phyloP scores from a whole-genome alignment of 2,113 vertebrate species.

The Hydropotes inermis region DNA sequence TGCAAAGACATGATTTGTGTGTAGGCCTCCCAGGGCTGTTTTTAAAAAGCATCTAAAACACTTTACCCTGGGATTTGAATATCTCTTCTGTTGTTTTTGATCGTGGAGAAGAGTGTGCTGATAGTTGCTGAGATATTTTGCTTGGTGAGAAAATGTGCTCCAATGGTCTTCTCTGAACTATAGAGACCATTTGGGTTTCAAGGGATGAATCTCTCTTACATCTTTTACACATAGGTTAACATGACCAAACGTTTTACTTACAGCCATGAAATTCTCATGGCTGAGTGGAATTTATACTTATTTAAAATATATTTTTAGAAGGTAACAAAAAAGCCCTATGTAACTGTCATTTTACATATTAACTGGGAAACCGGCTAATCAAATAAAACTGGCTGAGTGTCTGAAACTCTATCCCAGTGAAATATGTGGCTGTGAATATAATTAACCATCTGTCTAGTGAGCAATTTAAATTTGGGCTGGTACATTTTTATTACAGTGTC shows the following conservation, averaged over 20 bases:
- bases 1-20: slow-evolving; percentile 40
- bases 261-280: slow-evolving; percentile 12
- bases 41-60: slow-evolving; percentile 13
- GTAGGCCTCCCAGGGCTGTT: neutral
- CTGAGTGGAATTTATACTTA: slow-evolving; percentile 56
- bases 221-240: slow-evolving; percentile 1
- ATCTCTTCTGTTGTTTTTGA: slow-evolving; percentile 19
- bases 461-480: slow-evolving; percentile 75
- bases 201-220: neutral
- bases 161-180: slow-evolving; percentile 30
- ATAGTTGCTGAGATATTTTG: slow-evolving; percentile 49
- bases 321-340: slow-evolving; percentile 72
- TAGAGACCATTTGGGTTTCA: neutral
- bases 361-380: slow-evolving; percentile 80
- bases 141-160: slow-evolving; percentile 39
- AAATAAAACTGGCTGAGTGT: slow-evolving; percentile 80
- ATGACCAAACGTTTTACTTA: slow-evolving; percentile 48
- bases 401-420: slow-evolving; percentile 82
- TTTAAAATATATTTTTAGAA: slow-evolving; percentile 71
- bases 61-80: slow-evolving; percentile 21
- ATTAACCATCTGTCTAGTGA: slow-evolving; percentile 85
- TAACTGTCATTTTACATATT: slow-evolving; percentile 80
- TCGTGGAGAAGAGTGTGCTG: neutral
- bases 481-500: slow-evolving; percentile 73
- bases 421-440: slow-evolving; percentile 85